Evolutionary conservation across 2,888 invertebrate species (phyloP).

Genomic region (Oasisia sp.): DNA sequence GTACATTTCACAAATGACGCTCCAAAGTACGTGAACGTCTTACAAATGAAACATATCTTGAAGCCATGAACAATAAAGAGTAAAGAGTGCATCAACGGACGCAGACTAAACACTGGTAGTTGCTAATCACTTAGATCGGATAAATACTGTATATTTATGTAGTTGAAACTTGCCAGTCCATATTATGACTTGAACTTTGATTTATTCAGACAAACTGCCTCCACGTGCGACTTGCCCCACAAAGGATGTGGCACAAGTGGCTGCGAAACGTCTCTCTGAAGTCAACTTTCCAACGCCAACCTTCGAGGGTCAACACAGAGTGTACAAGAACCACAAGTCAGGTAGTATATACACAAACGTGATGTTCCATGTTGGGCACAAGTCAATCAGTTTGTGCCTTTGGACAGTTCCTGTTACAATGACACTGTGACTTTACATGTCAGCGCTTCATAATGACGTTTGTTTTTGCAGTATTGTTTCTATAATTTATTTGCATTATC

Average conservation of each 20-base stretch:
- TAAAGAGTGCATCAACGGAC: too few relatives aligned
- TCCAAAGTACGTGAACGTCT: too few relatives aligned
- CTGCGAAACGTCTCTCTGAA: neutral
- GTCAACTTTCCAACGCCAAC: constrained; percentile 18
- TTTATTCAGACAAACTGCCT: constrained; percentile 20
- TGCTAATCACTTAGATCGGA: neutral
- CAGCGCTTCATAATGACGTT: too few relatives aligned
- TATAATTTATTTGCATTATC: too few relatives aligned
- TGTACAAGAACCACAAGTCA: constrained; percentile 23
- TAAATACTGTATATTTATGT: neutral
- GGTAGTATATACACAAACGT: neutral
- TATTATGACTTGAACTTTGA: neutral
- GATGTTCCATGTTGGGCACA: neutral
- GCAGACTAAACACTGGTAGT: too few relatives aligned
- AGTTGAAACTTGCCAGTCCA: neutral
- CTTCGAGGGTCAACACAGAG: neutral
- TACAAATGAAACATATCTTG: too few relatives aligned
- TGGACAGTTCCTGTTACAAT: too few relatives aligned
- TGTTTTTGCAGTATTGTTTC: too few relatives aligned
- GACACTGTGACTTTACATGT: too few relatives aligned
- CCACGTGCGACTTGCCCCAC: constrained; percentile 13
- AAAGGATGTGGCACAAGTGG: constrained; percentile 8
- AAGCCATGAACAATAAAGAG: too few relatives aligned
- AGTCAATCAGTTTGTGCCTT: too few relatives aligned
- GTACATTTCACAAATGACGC: too few relatives aligned